Base-by-base conservation (phyloP, 1,140 invertebrate genomes). In the Meloidogyne floridensis region DNA sequence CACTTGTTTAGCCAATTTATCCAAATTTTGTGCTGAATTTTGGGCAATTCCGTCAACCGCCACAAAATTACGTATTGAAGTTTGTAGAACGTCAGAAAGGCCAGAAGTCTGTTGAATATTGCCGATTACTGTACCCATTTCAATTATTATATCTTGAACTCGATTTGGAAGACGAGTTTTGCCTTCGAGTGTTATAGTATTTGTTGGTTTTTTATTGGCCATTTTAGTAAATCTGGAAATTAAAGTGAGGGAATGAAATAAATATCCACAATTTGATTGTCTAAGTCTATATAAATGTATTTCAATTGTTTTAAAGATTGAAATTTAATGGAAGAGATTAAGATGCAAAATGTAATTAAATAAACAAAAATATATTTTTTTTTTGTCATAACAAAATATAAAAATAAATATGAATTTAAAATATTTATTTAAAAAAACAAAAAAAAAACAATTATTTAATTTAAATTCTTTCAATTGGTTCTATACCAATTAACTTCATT, bases 401-500 rank as follows among this genome's bases (percentile, higher is more conserved):
- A 32, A 32, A 32, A 32, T 32, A 32, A 32, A 32, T 32, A 32
- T 32, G 2, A 32, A 32, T 32, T 32, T 2, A 32, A 32, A 59
- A 59, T 59, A 59, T 59, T 59, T 59, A 59, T 32, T 32, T 32
- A 59, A 59, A 15, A 15, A 59, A 59, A 59, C 56, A 65, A n/a
- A 65, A 65, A 65, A 65, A n/a, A 3, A 65, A 7, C 15, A 65
- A 4, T 6, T 7, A n/a, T n/a, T 65, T 32, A 32, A 43, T 18
- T 73, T 70, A 82, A 43, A 82, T 53, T 69, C 56, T 75, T 54
- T 74, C 59, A 53, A 82, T 54, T 47, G 83, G 83, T 7, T 85
- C 79, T 42, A 84, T 75, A 8, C 83, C 83, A 2, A 84, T 32
- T 47, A 84, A 42, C 3, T 71, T 43, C 83, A 84, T 84, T 54